Conservation (phyloP, 2,113 vertebrate species). For the Oreocharis arfaki region DNA sequence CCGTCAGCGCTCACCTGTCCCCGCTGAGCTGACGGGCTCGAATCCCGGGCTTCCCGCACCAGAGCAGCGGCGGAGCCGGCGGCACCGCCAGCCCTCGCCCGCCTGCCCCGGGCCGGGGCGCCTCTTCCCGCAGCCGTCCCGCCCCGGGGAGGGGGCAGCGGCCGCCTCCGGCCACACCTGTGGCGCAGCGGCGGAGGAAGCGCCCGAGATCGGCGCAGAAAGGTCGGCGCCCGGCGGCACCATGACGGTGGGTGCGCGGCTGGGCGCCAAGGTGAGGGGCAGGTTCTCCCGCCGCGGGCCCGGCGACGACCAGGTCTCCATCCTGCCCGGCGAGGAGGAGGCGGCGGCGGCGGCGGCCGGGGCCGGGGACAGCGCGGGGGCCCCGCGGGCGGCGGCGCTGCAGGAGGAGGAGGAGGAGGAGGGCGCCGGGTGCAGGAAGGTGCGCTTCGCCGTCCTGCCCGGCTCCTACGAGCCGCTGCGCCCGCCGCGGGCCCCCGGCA, state of each 20-base stretch:
- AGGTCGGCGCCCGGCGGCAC: not conserved
- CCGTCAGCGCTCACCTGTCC: not conserved
- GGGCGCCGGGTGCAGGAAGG: not conserved
- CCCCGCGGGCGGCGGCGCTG: not conserved
- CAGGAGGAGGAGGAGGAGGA: not conserved
- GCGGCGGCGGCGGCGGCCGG: not conserved
- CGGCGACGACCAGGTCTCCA: constrained; percentile 15
- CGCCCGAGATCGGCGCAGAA: not conserved
- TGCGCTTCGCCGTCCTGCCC: constrained; percentile 60
- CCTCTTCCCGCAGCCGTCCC: not conserved
- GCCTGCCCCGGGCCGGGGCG: not conserved
- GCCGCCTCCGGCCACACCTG: constrained; percentile 40
- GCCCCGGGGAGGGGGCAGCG: constrained; percentile 18
- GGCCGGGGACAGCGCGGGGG: not conserved
- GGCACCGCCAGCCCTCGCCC: no score
- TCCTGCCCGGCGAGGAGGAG: constrained; percentile 1
- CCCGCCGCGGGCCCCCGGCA: not conserved
- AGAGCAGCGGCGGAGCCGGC: not conserved
- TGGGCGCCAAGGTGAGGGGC: constrained; percentile 7
- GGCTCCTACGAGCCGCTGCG: constrained; percentile 65
- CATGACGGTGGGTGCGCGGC: constrained; percentile 61
- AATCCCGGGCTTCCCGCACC: not conserved
- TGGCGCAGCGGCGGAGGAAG: not conserved
- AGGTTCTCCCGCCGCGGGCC: not conserved
- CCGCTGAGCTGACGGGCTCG: not conserved